These are phyloP conservation scores for Crematogaster levior DNA, from an alignment of 2,888 invertebrate genomes.

Conservation along the genomic window DNA sequence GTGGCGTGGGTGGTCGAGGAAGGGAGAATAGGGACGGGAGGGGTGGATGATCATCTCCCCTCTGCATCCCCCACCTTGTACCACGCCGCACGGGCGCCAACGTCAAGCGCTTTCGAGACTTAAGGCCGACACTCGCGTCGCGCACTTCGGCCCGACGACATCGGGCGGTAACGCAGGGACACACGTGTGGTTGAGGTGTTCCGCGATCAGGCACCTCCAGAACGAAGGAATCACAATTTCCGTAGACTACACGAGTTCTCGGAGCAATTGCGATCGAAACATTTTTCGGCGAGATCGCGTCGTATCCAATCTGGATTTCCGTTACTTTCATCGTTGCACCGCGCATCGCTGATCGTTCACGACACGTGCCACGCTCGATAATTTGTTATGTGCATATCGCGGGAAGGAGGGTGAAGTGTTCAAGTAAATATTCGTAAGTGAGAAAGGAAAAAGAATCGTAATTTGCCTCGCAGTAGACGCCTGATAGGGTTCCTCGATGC, in stretches of 20 bases:
- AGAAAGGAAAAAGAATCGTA: conserved; percentile 47
- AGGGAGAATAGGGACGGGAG: conserved; percentile 31
- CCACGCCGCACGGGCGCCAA: conserved; percentile 75
- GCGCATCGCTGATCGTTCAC: neutral
- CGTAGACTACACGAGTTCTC: neutral
- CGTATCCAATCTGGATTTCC: neutral
- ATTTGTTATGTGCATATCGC: conserved; percentile 34
- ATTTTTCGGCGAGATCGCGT: neutral
- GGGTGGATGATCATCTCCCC: conserved; percentile 57
- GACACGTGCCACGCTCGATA: conserved; percentile 36
- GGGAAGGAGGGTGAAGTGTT: conserved; percentile 61
- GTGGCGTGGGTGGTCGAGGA: conserved; percentile 49
- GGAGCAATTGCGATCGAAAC: neutral
- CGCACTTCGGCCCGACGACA: conserved; percentile 82
- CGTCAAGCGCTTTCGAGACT: conserved; percentile 80
- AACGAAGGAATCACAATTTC: neutral
- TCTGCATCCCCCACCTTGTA: conserved; percentile 68
- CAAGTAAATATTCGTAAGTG: conserved; percentile 47
- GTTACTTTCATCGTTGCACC: neutral
- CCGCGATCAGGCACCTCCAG: neutral
- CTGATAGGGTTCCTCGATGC: conserved; percentile 67
- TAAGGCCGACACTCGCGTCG: conserved; percentile 83
- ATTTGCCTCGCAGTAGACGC: conserved; percentile 36
- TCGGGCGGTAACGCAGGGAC: conserved; percentile 68
- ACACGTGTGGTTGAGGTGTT: conserved; percentile 24